phyloP scores from a whole-genome alignment of 2,888 invertebrate genomes.

The Rhagonycha lutea region DNA sequence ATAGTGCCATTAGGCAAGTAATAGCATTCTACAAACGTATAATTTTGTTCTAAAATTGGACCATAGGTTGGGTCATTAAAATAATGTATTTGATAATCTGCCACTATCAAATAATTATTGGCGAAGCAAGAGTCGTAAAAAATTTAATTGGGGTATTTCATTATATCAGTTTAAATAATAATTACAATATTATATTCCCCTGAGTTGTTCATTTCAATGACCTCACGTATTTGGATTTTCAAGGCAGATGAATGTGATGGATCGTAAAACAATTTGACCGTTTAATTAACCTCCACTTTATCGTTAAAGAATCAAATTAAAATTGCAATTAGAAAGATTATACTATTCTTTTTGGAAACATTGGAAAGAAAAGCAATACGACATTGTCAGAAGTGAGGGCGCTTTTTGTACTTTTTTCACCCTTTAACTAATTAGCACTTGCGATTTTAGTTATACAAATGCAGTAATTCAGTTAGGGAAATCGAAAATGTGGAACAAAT shows the following conservation, averaged over 20 bases:
- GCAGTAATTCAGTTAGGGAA: not conserved
- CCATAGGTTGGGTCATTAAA: not conserved
- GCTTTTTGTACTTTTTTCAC: no score
- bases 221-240: not conserved
- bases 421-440: not conserved
- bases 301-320: not conserved
- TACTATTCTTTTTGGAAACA: not conserved
- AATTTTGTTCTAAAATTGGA: not conserved
- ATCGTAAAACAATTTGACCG: not conserved
- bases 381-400: no score
- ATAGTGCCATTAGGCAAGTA: not conserved
- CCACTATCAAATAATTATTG: not conserved
- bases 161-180: not conserved
- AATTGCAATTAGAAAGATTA: not conserved
- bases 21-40: not conserved
- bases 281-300: not conserved
- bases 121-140: not conserved
- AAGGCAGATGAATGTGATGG: not conserved
- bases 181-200: not conserved
- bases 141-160: not conserved
- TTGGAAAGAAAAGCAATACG: no score
- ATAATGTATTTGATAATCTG: not conserved
- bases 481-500: not conserved
- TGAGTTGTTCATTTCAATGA: not conserved
- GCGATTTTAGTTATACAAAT: not conserved